Conservation (phyloP, 1,140 invertebrate species). For the Thalassaphorura encarpata region DNA sequence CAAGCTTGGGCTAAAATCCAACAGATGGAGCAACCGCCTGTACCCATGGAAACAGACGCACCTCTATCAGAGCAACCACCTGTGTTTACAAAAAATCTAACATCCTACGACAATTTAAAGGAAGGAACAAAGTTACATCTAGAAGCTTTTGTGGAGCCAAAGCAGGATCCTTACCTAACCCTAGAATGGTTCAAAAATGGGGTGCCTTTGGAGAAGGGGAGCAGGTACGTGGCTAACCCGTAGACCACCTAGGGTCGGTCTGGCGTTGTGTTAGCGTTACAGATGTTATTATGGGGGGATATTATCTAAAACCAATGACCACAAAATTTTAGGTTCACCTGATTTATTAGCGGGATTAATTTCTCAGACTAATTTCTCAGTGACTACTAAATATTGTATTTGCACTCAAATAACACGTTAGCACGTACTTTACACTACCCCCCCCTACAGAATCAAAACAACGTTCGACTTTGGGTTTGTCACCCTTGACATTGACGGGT, state of each 20-base stretch:
- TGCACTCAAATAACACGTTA: too few relatives aligned
- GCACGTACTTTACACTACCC: too few relatives aligned
- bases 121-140: slow-evolving; percentile 86
- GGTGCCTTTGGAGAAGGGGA: slow-evolving; percentile 47
- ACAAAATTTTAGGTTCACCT: too few relatives aligned
- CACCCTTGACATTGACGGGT: slow-evolving; percentile 73
- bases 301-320: slow-evolving; percentile 39
- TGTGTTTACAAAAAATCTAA: slow-evolving; percentile 80
- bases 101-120: slow-evolving; percentile 70
- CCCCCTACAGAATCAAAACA: slow-evolving; percentile 66
- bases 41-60: slow-evolving; percentile 57
- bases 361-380: too few relatives aligned
- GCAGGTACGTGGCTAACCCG: too few relatives aligned
- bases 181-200: slow-evolving; percentile 90
- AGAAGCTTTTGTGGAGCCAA: slow-evolving; percentile 91
- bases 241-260: too few relatives aligned
- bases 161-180: slow-evolving; percentile 82
- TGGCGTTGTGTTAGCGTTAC: too few relatives aligned
- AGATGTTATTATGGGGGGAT: too few relatives aligned
- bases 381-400: too few relatives aligned
- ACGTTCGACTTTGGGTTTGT: slow-evolving; percentile 92
- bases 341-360: too few relatives aligned
- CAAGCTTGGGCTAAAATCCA: slow-evolving; percentile 84
- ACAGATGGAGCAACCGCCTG: slow-evolving; percentile 34
- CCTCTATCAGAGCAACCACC: slow-evolving; percentile 67